These are phyloP conservation scores for Caranx melampygus DNA, from an alignment of 2,113 vertebrate genomes.

Conservation along the genomic window DNA sequence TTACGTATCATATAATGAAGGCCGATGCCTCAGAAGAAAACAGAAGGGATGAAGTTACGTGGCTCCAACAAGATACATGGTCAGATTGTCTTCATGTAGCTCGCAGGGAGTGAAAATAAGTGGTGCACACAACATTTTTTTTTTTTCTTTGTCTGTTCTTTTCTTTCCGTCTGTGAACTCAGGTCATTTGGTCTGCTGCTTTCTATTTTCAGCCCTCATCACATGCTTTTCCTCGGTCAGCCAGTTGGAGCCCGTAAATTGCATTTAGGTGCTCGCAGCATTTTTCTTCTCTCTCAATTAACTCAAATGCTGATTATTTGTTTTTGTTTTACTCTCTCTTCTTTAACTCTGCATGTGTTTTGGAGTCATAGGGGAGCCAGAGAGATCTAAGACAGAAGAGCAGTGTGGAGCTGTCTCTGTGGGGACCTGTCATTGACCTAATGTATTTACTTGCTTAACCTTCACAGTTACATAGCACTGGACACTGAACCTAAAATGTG, in stretches of 20 bases:
- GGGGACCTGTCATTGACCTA: too few relatives aligned
- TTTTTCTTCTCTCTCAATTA: constrained; percentile 55
- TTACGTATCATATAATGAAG: neutral
- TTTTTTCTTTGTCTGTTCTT: neutral
- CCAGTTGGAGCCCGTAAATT: constrained; percentile 54
- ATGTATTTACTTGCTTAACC: too few relatives aligned
- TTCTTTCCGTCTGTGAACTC: constrained; percentile 5
- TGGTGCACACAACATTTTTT: constrained; percentile 3
- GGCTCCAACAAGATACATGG: neutral
- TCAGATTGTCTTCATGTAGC: constrained; percentile 1
- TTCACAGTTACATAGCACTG: too few relatives aligned
- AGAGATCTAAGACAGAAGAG: too few relatives aligned
- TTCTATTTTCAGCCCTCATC: constrained; percentile 37
- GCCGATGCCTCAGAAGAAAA: neutral
- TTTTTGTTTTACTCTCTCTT: constrained; percentile 2
- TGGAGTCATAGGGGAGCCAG: too few relatives aligned
- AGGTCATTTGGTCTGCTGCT: neutral
- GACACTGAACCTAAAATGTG: too few relatives aligned
- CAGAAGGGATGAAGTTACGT: neutral
- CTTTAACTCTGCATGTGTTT: constrained; percentile 4
- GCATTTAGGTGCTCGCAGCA: constrained; percentile 39
- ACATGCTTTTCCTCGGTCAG: neutral
- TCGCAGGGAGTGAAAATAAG: neutral
- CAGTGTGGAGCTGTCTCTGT: too few relatives aligned
- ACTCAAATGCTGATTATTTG: constrained; percentile 36